Evolutionary conservation across 2,797 vertebrate species (phyloP), one percentile per base, ranked within the genome.

Genomic region (Dermochelys coriacea): DNA sequence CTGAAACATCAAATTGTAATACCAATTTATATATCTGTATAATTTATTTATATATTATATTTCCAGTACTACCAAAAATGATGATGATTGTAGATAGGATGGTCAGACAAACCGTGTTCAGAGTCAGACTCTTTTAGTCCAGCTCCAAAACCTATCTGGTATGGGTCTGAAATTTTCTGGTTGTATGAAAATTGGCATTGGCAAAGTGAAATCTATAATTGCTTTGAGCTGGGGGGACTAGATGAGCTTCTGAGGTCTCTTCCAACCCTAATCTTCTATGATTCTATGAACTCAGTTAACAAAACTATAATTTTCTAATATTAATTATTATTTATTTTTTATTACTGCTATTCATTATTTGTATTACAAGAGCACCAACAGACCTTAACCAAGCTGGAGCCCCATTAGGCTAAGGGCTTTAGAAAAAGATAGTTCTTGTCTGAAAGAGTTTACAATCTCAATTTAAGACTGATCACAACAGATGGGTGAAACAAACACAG

Each of bases 1-100:
- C 21, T 86, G 71, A 92, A 87, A 55, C 12, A 31, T 89, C 15
- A 80, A 41, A 71, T 82, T 34, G 21, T 80, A 93, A 41, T 82
- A 3, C 5, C 80, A 84, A n/a, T 5, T 68, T 59, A 15, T 34
- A 45, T 47, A 0, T 2, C 41, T 59, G 6, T 61, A 34, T 80
- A 0, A 79, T 59, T 64, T 54, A 54, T 12, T 23, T 49, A 47
- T 85, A 25, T n/a, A n/a, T 3, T 21, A 50, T 52, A 29, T 31
- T 77, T 27, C 23, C 45, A 88, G 7, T 31, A 64, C 45, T 21
- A 27, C 41, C 50, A 14, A 57, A 80, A 45, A 86, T 37, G 19
- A 41, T 37, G n/a, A 34, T 61, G 59, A 61, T 34, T 34, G 10
- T 41, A 71, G 64, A 71, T 71, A 41, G n/a, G 19, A 23, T 71